These are phyloP conservation scores for Drosophila ustulata DNA, from an alignment of 2,888 invertebrate species.

Conservation along the genomic window DNA sequence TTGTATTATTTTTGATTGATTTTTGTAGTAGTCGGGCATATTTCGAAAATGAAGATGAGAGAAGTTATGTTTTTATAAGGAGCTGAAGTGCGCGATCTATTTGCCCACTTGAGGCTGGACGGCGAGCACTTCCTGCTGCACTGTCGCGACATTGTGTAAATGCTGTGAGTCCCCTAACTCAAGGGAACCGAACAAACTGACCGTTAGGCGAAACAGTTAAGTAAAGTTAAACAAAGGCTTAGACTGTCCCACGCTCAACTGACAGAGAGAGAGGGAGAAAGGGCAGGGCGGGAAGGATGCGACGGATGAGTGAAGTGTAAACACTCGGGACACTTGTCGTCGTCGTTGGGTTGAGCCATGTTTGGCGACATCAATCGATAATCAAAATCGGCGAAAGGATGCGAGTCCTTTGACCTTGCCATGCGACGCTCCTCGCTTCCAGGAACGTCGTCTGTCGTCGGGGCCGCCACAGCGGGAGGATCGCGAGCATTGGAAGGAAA, in stretches of 20 bases:
- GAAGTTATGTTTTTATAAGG: too few species aligned
- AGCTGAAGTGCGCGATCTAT: constrained; percentile 6
- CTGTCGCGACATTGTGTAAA: constrained; percentile 52
- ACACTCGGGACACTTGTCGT: constrained; percentile 45
- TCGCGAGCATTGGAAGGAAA: constrained; percentile 10
- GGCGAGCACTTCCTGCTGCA: constrained; percentile 40
- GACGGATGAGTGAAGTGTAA: constrained; percentile 21
- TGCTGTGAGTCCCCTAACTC: constrained; percentile 2
- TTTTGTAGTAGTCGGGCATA: too few species aligned
- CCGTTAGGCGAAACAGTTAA: constrained; percentile 57
- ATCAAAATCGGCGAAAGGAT: background rate
- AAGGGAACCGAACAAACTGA: constrained; percentile 1
- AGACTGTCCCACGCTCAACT: constrained; percentile 54
- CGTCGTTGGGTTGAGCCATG: constrained; percentile 18
- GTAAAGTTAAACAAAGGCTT: constrained; percentile 66
- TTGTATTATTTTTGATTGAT: too few species aligned
- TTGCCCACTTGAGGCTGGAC: constrained; percentile 35
- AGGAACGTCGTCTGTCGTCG: constrained; percentile 40
- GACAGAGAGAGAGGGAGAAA: constrained; percentile 10
- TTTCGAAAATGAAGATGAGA: too few species aligned
- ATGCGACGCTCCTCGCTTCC: constrained; percentile 33
- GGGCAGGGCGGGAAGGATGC: constrained; percentile 25
- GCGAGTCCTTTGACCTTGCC: constrained; percentile 19
- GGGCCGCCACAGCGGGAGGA: constrained; percentile 20
- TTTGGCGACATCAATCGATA: constrained; percentile 52